Conservation (phyloP, 2,888 invertebrate genomes). For the Lasioglossum figueresi region DNA sequence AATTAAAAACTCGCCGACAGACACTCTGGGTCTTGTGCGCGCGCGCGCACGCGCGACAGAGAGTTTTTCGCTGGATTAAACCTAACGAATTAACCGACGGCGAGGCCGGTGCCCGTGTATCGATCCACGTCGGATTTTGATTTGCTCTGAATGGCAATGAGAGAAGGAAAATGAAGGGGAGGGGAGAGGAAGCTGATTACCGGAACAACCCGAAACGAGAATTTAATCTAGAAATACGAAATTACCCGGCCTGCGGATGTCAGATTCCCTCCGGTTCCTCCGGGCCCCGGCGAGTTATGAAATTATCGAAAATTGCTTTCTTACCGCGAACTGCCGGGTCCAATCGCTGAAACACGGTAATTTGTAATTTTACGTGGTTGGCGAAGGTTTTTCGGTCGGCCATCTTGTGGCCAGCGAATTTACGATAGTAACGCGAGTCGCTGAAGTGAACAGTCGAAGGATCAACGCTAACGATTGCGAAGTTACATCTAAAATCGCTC, state of each 20-base stretch:
- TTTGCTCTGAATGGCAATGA: conserved; percentile 28
- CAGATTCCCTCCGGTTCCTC: conserved; percentile 32
- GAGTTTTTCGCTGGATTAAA: conserved; percentile 20
- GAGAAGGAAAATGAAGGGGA: conserved; percentile 15
- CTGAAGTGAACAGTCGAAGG: neutral
- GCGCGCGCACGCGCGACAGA: neutral
- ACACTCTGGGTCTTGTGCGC: neutral
- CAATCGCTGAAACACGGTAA: neutral
- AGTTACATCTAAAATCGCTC: too few species aligned
- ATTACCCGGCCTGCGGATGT: conserved; percentile 39
- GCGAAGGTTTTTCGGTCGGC: neutral
- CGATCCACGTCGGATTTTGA: conserved; percentile 48
- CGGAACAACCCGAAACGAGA: conserved; percentile 33
- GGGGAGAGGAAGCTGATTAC: neutral
- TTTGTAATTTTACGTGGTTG: neutral
- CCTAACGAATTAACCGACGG: conserved; percentile 32
- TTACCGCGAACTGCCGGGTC: neutral
- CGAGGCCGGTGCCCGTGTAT: conserved; percentile 11
- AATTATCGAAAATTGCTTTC: conserved; percentile 19
- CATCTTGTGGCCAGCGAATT: neutral
- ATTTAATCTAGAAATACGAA: conserved; percentile 51
- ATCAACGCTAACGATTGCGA: too few species aligned
- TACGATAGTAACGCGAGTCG: neutral
- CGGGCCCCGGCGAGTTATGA: conserved; percentile 9
- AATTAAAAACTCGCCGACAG: conserved; percentile 20